A percentile compares a stretch with the other conserved stretches of the same genome.
Evolutionary conservation across 2,888 invertebrate genomes (phyloP).

Genomic region (Synergus japonicus): DNA sequence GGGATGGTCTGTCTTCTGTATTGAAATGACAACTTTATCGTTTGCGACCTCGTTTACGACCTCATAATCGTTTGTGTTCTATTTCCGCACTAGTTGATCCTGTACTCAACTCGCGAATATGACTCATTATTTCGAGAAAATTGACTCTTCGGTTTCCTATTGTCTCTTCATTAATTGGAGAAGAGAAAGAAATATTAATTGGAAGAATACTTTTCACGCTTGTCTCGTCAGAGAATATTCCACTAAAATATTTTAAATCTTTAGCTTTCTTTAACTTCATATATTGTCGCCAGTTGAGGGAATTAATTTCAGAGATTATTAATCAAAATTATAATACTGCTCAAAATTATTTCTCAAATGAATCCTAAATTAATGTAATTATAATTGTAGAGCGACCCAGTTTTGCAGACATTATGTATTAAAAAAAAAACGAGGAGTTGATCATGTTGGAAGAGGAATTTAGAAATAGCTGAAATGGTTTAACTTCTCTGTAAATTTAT

Average conservation of each 20-base stretch:
- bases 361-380: no score
- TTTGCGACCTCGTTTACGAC: constrained; percentile 30
- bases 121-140: constrained; percentile 6
- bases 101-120: constrained; percentile 6
- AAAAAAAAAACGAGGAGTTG: no score
- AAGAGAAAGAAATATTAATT: not conserved
- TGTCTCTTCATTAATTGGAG: not conserved
- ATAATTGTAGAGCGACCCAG: no score
- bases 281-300: no score
- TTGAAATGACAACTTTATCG: constrained; percentile 42
- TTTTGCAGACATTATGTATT: no score
- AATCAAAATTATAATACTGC: no score
- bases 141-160: not conserved
- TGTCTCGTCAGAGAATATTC: not conserved
- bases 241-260: no score
- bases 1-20: constrained; percentile 20
- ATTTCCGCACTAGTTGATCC: constrained; percentile 35
- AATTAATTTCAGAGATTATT: no score
- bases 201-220: not conserved
- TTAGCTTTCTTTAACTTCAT: no score
- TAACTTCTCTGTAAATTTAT: not conserved
- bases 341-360: no score
- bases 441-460: not conserved
- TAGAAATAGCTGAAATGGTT: not conserved
- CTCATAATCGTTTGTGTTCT: constrained; percentile 35